These are phyloP conservation scores for Pecten maximus DNA, from an alignment of 2,888 invertebrate genomes.

Conservation along the genomic window DNA sequence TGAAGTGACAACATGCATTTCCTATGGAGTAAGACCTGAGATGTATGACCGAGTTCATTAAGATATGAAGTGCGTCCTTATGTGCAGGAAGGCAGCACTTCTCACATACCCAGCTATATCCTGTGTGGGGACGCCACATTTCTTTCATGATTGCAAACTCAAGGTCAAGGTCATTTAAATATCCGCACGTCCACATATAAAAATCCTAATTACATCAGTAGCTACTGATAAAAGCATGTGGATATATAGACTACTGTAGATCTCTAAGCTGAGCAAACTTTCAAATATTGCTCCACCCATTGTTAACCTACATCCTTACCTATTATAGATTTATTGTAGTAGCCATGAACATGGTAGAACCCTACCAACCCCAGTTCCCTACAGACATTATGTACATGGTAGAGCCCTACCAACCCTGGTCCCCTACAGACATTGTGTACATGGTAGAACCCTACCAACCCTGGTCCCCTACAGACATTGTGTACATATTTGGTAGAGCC, in stretches of 20 bases:
- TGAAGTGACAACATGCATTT: background rate
- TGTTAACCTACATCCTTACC: background rate
- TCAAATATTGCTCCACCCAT: background rate
- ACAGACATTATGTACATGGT: too few relatives aligned
- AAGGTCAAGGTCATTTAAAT: background rate
- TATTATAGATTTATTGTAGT: too few relatives aligned
- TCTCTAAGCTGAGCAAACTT: background rate
- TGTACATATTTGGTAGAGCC: too few relatives aligned
- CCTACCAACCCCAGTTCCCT: too few relatives aligned
- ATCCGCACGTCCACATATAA: background rate
- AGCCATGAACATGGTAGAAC: too few relatives aligned
- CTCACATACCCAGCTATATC: background rate
- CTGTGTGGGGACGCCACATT: conserved; percentile 7
- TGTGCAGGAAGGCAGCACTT: background rate
- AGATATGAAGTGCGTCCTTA: background rate
- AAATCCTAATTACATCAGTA: background rate
- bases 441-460: too few relatives aligned
- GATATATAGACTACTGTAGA: background rate
- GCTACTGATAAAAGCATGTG: background rate
- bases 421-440: too few relatives aligned
- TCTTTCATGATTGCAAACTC: background rate
- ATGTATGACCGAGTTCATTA: background rate
- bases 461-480: too few relatives aligned
- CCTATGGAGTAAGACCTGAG: background rate
- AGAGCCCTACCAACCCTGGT: too few relatives aligned